A percentile compares a stretch with the other conserved stretches of the same genome.
These are phyloP conservation scores for Xylocopa sonorina DNA, from an alignment of 1,140 invertebrate species.

Conservation along the genomic window DNA sequence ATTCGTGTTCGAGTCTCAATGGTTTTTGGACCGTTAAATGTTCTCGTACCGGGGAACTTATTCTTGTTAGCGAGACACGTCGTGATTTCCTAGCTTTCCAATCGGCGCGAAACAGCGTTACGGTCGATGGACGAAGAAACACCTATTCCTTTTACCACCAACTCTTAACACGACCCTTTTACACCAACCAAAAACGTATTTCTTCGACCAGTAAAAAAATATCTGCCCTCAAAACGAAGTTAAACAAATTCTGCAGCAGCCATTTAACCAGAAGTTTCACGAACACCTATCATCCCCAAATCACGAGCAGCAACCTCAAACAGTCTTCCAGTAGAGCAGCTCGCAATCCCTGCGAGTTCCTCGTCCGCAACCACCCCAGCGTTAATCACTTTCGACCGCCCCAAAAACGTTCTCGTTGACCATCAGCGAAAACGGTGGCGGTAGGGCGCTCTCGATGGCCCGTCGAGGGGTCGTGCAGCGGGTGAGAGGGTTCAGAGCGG, in stretches of 20 bases:
- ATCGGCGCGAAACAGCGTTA: neutral
- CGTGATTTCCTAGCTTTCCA: neutral
- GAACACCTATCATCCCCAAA: too few species aligned
- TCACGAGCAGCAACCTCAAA: neutral
- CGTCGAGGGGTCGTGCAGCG: neutral
- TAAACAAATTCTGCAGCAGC: too few species aligned
- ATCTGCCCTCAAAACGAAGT: too few species aligned
- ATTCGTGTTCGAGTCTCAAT: neutral
- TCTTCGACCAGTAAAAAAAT: too few species aligned
- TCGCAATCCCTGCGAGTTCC: neutral
- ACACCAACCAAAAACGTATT: too few species aligned
- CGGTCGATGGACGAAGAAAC: neutral
- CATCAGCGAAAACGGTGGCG: neutral
- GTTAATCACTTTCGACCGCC: conserved; percentile 19
- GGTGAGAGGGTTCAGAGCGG: neutral
- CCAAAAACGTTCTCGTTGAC: neutral
- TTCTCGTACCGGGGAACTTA: neutral
- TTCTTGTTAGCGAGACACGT: neutral
- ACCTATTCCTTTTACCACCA: neutral
- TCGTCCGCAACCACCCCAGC: neutral
- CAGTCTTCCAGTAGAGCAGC: neutral
- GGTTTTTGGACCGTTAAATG: conserved; percentile 1
- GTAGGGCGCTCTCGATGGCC: neutral
- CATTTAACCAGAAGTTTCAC: too few species aligned
- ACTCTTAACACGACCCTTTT: neutral